These are phyloP conservation scores for Pollenia angustigena DNA, from an alignment of 2,888 invertebrate genomes.

Conservation along the genomic window DNA sequence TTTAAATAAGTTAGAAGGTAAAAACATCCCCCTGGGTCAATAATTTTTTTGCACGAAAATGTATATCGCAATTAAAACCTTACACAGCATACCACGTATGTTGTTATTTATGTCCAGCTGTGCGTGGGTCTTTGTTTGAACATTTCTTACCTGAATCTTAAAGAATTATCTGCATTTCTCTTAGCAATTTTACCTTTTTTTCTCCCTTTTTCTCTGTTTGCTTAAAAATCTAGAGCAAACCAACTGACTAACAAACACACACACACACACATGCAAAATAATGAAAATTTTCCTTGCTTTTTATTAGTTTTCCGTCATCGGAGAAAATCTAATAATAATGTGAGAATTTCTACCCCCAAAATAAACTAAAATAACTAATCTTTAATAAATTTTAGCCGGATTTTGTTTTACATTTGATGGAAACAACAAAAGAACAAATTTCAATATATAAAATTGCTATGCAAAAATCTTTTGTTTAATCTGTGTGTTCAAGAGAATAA, in stretches of 20 bases:
- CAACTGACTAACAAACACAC: neutral
- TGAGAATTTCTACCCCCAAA: conserved; percentile 75
- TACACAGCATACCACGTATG: neutral
- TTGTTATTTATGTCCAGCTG: conserved; percentile 73
- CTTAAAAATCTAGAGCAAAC: conserved; percentile 70
- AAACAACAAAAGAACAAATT: conserved; percentile 50
- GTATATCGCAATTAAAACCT: conserved; percentile 4
- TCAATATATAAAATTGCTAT: conserved; percentile 46
- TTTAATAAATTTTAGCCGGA: conserved; percentile 57
- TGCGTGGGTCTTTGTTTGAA: conserved; percentile 70
- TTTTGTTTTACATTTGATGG: conserved; percentile 47
- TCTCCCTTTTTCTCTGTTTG: neutral
- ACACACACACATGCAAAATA: neutral
- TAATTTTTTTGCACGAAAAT: neutral
- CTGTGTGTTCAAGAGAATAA: neutral
- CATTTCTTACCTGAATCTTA: conserved; percentile 60
- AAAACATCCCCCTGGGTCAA: conserved; percentile 32
- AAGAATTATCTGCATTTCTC: conserved; percentile 32
- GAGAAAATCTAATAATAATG: conserved; percentile 65
- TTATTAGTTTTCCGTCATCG: neutral
- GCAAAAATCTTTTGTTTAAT: conserved; percentile 61
- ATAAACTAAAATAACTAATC: conserved; percentile 46
- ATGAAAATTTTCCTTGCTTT: conserved; percentile 34
- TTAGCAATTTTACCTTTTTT: conserved; percentile 3
- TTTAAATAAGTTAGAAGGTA: neutral